Conservation (phyloP, 2,888 invertebrate species). For the Embidobia sp. region DNA sequence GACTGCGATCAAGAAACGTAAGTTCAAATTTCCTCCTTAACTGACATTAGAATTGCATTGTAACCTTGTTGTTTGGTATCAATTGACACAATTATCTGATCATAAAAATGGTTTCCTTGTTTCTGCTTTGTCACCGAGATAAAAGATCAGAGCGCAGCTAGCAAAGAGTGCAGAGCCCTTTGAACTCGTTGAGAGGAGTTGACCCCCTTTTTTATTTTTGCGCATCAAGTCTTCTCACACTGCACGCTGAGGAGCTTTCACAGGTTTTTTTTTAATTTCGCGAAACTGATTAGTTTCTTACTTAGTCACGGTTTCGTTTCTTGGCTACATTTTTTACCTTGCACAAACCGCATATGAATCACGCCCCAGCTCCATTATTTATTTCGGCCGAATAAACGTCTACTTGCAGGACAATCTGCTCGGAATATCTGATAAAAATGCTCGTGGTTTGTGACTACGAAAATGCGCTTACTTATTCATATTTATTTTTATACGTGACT, state of each 20-base stretch:
- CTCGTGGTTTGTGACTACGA: no score
- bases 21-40: no score
- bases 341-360: constrained; percentile 15
- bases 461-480: not conserved
- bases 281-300: constrained; percentile 36
- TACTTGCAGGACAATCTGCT: constrained; percentile 17
- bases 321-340: not conserved
- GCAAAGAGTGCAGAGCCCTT: constrained; percentile 11
- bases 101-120: constrained; percentile 1
- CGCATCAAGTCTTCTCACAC: no score
- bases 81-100: constrained; percentile 44
- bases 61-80: not conserved
- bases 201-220: constrained; percentile 53
- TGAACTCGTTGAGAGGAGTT: constrained; percentile 42
- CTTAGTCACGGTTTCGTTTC: constrained; percentile 12
- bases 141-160: not conserved
- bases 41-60: no score
- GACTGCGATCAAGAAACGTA: constrained; percentile 76
- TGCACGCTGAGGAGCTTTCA: constrained; percentile 48
- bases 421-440: constrained; percentile 4
- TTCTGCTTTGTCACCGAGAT: constrained; percentile 8
- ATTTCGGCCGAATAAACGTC: constrained; percentile 5
- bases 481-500: not conserved
- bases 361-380: constrained; percentile 8
- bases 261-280: constrained; percentile 24